A percentile compares a stretch with the other conserved stretches of the same genome.
These are phyloP conservation scores for Scartelaos histophorus DNA, from an alignment of 2,113 vertebrate species.

Conservation along the genomic window DNA sequence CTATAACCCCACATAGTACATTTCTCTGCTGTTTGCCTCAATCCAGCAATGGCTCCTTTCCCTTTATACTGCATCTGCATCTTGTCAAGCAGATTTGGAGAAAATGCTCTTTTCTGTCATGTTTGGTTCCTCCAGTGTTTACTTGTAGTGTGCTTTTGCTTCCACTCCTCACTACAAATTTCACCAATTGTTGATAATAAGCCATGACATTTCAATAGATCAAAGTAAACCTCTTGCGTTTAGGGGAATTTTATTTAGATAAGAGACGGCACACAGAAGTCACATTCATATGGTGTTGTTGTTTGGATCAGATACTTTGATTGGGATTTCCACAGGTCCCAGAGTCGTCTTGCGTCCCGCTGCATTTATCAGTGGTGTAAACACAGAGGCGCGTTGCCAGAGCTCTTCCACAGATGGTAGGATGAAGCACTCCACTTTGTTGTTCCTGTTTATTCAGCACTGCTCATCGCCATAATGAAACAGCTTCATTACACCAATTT, in stretches of 20 bases:
- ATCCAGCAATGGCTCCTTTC: background rate
- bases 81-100: background rate
- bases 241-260: background rate
- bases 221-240: background rate
- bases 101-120: background rate
- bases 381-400: conserved; percentile 59
- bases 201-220: background rate
- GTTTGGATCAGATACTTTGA: conserved; percentile 26
- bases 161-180: background rate
- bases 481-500: conserved; percentile 73
- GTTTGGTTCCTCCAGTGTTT: background rate
- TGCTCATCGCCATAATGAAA: conserved; percentile 72
- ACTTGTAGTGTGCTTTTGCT: background rate
- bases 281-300: background rate
- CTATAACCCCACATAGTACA: background rate
- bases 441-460: conserved; percentile 76
- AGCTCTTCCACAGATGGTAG: conserved; percentile 71
- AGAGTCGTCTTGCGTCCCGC: conserved; percentile 54
- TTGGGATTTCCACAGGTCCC: conserved; percentile 43
- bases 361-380: conserved; percentile 60
- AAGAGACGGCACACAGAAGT: background rate
- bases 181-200: background rate
- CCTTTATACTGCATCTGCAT: background rate
- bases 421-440: conserved; percentile 62
- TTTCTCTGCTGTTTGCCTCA: background rate